A percentile compares a stretch with the other conserved stretches of the same genome.
Evolutionary conservation across 1,140 invertebrate genomes (phyloP).

Genomic region (Drosophila subobscura): DNA sequence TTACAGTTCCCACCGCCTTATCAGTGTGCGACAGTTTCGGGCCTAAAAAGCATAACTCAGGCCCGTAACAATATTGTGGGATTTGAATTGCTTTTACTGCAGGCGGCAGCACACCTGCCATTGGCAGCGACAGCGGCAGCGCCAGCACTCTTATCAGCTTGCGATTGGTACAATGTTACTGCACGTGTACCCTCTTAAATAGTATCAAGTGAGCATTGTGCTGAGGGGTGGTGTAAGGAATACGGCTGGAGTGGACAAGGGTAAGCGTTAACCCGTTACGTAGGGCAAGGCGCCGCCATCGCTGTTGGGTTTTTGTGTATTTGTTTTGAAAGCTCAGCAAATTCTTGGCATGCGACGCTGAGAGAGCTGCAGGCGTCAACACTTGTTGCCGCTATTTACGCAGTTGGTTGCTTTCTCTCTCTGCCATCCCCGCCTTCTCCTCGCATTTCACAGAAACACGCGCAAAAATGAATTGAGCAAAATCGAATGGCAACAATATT

Average conservation of each 20-base stretch:
- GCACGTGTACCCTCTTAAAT: slow-evolving; percentile 70
- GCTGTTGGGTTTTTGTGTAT: background rate
- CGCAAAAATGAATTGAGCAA: slow-evolving; percentile 58
- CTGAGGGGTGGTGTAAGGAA: too few relatives aligned
- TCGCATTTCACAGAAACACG: slow-evolving; percentile 17
- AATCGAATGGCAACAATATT: slow-evolving; percentile 36
- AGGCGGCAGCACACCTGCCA: slow-evolving; percentile 21
- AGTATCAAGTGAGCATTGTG: slow-evolving; percentile 13
- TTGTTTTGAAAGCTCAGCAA: slow-evolving; percentile 34
- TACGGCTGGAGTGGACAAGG: too few relatives aligned
- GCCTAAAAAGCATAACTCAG: slow-evolving; percentile 19
- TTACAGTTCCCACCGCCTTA: slow-evolving; percentile 29
- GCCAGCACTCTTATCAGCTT: slow-evolving; percentile 13
- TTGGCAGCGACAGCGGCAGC: background rate
- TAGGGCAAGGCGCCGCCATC: background rate
- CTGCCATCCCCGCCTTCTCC: background rate
- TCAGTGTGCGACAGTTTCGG: slow-evolving; percentile 29
- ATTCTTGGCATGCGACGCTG: slow-evolving; percentile 32
- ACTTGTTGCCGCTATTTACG: slow-evolving; percentile 72
- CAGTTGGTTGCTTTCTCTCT: slow-evolving; percentile 50
- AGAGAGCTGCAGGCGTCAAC: slow-evolving; percentile 10
- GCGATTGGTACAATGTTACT: slow-evolving; percentile 50
- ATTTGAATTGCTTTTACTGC: slow-evolving; percentile 28
- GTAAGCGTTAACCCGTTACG: slow-evolving; percentile 10
- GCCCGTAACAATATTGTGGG: slow-evolving; percentile 2